These are phyloP conservation scores for Linnaemya tessellans DNA, from an alignment of 2,888 invertebrate species.

Conservation along the genomic window DNA sequence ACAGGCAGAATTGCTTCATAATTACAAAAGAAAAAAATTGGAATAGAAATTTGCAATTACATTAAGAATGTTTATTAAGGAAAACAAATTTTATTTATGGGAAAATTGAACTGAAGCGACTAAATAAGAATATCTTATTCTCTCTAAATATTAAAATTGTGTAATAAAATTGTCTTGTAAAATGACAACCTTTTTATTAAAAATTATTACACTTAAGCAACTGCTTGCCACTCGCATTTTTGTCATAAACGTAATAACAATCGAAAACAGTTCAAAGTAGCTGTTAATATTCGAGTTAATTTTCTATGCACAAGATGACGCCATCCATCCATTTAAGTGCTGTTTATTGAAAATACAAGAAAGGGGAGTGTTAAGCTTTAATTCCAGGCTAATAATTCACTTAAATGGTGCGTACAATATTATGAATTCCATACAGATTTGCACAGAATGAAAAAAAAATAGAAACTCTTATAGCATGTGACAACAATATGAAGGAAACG, in stretches of 20 bases:
- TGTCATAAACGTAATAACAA: conserved; percentile 23
- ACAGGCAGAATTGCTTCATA: conserved; percentile 33
- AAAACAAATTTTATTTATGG: background rate
- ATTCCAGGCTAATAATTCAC: conserved; percentile 73
- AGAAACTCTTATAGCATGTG: conserved; percentile 61
- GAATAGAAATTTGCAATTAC: conserved; percentile 33
- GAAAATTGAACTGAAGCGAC: background rate
- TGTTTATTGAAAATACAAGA: conserved; percentile 48
- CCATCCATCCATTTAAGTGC: conserved; percentile 54
- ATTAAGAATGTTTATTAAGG: conserved; percentile 22
- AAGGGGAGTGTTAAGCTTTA: conserved; percentile 58
- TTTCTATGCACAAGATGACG: conserved; percentile 73
- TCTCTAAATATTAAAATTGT: no score
- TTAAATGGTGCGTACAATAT: conserved; percentile 73
- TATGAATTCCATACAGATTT: conserved; percentile 71
- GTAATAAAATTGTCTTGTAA: background rate
- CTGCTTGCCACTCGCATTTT: background rate
- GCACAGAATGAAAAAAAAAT: conserved; percentile 30
- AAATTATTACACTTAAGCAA: background rate
- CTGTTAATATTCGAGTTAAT: conserved; percentile 52
- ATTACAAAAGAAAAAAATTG: conserved; percentile 1
- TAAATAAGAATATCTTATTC: background rate
- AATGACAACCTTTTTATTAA: background rate
- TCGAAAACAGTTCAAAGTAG: conserved; percentile 10
- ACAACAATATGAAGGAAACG: conserved; percentile 32